These are phyloP conservation scores for Falco biarmicus DNA, from an alignment of 2,797 vertebrate species.

Conservation along the genomic window DNA sequence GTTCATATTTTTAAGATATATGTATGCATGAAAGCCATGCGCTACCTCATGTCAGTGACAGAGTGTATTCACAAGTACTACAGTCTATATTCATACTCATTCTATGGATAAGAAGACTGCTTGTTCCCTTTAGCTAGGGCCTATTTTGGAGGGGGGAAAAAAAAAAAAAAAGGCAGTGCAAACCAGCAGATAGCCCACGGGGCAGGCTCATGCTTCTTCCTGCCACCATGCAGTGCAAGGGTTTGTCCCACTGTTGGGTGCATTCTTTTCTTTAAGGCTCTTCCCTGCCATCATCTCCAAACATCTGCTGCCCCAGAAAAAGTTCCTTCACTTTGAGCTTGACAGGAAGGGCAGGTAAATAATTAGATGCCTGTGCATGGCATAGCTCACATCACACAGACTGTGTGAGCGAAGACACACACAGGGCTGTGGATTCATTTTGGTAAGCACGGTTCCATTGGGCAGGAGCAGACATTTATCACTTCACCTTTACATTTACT, in stretches of 20 bases:
- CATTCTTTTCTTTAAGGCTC: not conserved
- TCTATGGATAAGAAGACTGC: not conserved
- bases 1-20: not conserved
- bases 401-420: too few relatives aligned
- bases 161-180: too few relatives aligned
- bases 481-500: not conserved
- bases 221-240: not conserved
- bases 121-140: not conserved
- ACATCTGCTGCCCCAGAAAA: not conserved
- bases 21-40: not conserved
- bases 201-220: not conserved
- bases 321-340: not conserved
- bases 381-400: not conserved
- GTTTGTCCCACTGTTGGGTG: not conserved
- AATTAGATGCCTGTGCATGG: too few relatives aligned
- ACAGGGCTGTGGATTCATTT: not conserved
- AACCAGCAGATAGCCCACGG: not conserved
- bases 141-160: too few relatives aligned
- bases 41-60: not conserved
- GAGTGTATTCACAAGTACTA: not conserved
- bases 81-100: not conserved
- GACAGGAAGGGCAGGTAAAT: not conserved
- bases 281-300: not conserved
- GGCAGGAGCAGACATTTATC: not conserved
- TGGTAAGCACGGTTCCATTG: not conserved